These are phyloP conservation scores for Leptinotarsa haldemani DNA, from an alignment of 2,888 invertebrate species.

Conservation along the genomic window DNA sequence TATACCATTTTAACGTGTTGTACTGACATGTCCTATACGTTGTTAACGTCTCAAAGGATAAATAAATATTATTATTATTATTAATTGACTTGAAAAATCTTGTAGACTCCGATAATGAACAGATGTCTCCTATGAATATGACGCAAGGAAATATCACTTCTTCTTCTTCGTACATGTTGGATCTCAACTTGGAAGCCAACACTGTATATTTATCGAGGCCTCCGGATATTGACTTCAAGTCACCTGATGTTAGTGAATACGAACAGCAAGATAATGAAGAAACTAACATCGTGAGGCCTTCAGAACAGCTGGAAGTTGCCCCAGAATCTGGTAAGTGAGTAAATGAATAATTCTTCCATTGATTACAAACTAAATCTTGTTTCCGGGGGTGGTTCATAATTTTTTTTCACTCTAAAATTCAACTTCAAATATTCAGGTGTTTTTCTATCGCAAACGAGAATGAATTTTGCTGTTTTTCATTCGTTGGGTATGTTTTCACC, in stretches of 20 bases:
- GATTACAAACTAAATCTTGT: no score
- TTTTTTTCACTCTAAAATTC: no score
- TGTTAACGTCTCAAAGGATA: no score
- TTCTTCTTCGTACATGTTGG: conserved; percentile 71
- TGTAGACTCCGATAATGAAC: conserved; percentile 66
- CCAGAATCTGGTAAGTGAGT: conserved; percentile 61
- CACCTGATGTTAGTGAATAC: conserved; percentile 36
- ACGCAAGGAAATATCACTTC: conserved; percentile 61
- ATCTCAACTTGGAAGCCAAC: conserved; percentile 74
- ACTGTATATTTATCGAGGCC: conserved; percentile 71
- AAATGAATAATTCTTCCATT: no score
- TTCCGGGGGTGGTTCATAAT: no score
- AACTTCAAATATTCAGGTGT: no score
- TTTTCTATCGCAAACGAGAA: not conserved
- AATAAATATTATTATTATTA: no score
- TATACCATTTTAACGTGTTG: no score
- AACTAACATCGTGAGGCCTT: conserved; percentile 63
- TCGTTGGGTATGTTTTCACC: not conserved
- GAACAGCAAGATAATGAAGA: conserved; percentile 51
- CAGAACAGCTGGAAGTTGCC: conserved; percentile 64
- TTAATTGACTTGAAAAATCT: conserved; percentile 15
- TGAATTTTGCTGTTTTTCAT: conserved; percentile 21
- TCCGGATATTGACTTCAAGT: conserved; percentile 48
- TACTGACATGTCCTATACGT: no score
- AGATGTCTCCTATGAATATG: conserved; percentile 57